A percentile compares a stretch with the other conserved stretches of the same genome.
Conservation (phyloP, 2,888 invertebrate species). For the Gonocerus acuteangulatus region DNA sequence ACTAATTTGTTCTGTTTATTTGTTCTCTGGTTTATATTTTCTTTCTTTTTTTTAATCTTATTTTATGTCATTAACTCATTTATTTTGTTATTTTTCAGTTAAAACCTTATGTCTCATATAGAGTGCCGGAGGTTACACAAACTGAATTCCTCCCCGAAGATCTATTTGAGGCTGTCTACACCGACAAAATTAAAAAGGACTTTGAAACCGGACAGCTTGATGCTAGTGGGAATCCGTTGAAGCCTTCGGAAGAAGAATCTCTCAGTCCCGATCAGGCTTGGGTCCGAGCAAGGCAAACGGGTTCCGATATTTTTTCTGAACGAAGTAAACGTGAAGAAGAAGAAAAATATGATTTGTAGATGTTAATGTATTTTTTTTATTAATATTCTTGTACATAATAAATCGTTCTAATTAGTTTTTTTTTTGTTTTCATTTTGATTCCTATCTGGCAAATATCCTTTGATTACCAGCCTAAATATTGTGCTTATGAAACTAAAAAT, state of each 20-base stretch:
- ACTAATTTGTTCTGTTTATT: too few species aligned
- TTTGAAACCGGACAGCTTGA: constrained; percentile 63
- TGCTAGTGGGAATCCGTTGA: constrained; percentile 57
- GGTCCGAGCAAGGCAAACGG: constrained; percentile 61
- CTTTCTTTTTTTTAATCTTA: too few species aligned
- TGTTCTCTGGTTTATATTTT: too few species aligned
- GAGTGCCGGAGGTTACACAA: constrained; percentile 61
- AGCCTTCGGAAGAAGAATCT: constrained; percentile 65
- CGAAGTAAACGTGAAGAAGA: constrained; percentile 33
- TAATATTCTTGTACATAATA: too few species aligned
- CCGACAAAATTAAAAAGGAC: constrained; percentile 67
- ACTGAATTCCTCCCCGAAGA: constrained; percentile 75
- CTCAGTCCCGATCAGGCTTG: constrained; percentile 65
- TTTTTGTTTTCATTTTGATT: neutral
- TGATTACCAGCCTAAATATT: too few species aligned
- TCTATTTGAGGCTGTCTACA: constrained; percentile 73
- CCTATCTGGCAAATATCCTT: too few species aligned
- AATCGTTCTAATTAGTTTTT: neutral
- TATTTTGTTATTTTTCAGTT: too few species aligned
- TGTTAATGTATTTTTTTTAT: too few species aligned
- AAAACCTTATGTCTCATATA: constrained; percentile 92
- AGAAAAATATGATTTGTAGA: constrained; percentile 25
- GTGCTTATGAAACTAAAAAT: too few species aligned
- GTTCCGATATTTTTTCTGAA: constrained; percentile 65
- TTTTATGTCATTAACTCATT: too few species aligned